These are phyloP conservation scores for Noctilio leporinus DNA, from an alignment of 2,113 vertebrate genomes.

Conservation along the genomic window DNA sequence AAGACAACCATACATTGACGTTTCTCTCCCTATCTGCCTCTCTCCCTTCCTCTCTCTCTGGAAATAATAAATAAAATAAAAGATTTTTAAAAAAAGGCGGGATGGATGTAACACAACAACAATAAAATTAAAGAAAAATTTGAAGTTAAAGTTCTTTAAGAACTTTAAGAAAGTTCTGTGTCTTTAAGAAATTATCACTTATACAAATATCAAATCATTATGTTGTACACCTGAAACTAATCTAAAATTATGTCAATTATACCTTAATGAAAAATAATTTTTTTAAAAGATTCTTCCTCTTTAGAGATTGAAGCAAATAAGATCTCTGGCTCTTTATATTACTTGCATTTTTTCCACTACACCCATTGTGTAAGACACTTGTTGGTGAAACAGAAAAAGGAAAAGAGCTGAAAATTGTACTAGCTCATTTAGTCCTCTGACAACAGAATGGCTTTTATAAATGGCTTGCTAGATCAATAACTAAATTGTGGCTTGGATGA, in stretches of 20 bases:
- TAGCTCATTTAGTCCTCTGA: not conserved
- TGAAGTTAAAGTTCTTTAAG: not conserved
- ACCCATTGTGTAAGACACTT: not conserved
- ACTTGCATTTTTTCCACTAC: not conserved
- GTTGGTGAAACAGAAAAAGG: not conserved
- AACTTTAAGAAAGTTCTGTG: no score
- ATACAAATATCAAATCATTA: not conserved
- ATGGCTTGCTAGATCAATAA: not conserved
- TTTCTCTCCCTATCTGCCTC: no score
- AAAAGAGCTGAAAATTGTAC: not conserved
- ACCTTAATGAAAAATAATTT: not conserved
- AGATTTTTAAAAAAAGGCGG: no score
- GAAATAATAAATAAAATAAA: no score
- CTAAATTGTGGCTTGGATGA: not conserved
- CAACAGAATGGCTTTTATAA: not conserved
- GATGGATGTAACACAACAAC: no score
- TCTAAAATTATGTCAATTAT: not conserved
- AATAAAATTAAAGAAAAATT: no score
- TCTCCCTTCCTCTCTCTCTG: no score
- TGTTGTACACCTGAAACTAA: not conserved
- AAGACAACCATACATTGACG: no score
- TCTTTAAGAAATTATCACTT: not conserved
- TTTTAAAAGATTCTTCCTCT: not conserved
- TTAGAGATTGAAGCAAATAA: not conserved
- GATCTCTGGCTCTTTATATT: not conserved